Evolutionary conservation across 2,888 invertebrate genomes (phyloP).

Genomic region (Drosophila prolongata): DNA sequence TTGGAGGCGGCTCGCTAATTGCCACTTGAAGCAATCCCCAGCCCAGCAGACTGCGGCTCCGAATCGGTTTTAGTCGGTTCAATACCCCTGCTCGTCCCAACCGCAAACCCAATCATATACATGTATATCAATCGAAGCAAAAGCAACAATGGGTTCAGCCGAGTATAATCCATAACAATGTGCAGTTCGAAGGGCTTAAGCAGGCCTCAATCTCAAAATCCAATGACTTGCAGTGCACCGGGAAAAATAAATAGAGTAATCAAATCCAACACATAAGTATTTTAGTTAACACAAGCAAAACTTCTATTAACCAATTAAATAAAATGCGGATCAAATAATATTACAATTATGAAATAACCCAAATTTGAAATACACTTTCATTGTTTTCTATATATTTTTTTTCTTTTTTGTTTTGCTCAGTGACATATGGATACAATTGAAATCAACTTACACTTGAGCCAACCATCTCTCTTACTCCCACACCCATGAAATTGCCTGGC

Average conservation of each 20-base stretch:
- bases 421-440: slow-evolving; percentile 1
- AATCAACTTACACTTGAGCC: slow-evolving; percentile 25
- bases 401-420: neutral
- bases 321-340: too few species aligned
- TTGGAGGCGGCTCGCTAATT: slow-evolving; percentile 59
- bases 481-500: slow-evolving; percentile 31
- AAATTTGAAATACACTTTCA: too few species aligned
- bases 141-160: slow-evolving; percentile 20
- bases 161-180: slow-evolving; percentile 41
- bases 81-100: slow-evolving; percentile 52
- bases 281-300: too few species aligned
- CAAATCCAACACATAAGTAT: too few species aligned
- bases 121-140: slow-evolving; percentile 34
- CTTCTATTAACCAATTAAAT: too few species aligned
- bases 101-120: slow-evolving; percentile 40
- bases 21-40: slow-evolving; percentile 58
- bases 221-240: slow-evolving; percentile 10
- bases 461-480: slow-evolving; percentile 36
- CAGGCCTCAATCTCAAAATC: neutral
- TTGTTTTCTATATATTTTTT: too few species aligned
- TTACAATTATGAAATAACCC: too few species aligned
- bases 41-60: slow-evolving; percentile 14
- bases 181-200: slow-evolving; percentile 22
- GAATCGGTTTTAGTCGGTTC: slow-evolving; percentile 48
- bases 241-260: neutral